Evolutionary conservation across 2,888 invertebrate species (phyloP).

Genomic region (Nebria brevicollis): DNA sequence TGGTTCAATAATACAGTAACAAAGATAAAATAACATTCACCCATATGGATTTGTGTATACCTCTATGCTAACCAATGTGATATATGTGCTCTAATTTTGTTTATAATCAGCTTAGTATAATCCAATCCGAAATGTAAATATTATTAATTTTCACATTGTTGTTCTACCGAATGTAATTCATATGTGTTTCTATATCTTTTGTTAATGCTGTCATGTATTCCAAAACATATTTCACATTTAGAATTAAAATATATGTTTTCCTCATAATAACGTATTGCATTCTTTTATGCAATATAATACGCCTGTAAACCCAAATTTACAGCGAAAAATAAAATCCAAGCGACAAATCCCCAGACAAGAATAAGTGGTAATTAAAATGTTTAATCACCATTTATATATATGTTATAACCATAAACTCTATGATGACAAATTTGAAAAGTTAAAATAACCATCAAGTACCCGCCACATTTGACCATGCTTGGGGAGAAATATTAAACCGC

Average conservation of each 20-base stretch:
- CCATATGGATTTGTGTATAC: neutral
- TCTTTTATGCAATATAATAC: too few species aligned
- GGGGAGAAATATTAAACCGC: neutral
- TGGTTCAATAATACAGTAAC: neutral
- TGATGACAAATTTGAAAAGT: neutral
- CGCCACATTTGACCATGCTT: neutral
- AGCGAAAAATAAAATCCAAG: neutral
- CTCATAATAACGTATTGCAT: too few species aligned
- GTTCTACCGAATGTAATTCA: neutral
- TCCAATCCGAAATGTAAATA: neutral
- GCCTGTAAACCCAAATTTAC: neutral
- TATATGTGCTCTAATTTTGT: neutral
- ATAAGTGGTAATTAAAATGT: neutral
- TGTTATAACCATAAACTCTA: neutral
- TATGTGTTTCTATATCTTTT: neutral
- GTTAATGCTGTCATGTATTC: neutral
- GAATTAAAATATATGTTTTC: too few species aligned
- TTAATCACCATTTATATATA: neutral
- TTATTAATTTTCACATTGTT: neutral
- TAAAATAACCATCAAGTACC: neutral
- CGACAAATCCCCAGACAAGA: neutral
- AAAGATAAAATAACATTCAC: neutral
- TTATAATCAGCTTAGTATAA: neutral
- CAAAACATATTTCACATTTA: neutral
- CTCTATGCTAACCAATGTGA: neutral